Base-by-base conservation (phyloP, 2,888 invertebrate species). In the Microplitis deprimator region DNA sequence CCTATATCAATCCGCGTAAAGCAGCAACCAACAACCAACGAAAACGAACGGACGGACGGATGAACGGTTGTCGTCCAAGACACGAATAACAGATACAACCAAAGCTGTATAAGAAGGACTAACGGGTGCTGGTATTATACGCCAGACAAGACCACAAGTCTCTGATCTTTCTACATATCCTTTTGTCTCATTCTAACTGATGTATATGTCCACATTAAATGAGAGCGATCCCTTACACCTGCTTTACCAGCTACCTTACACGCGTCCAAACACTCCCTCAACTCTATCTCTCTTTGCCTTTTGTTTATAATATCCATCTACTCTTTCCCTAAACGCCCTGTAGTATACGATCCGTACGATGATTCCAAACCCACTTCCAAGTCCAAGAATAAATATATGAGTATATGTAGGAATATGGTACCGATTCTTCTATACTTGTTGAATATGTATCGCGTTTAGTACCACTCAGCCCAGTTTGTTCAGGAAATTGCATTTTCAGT, bases 211-310 rank as follows among this genome's bases (percentile, higher is more conserved):
- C 13, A 50, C 13, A 50, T 50, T 50, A 50, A 50, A 50, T 79
- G 75, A 80, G 79, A 80, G 81, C 83, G 84, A 82, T 81, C 79
- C 81, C 78, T 86, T 85, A 86, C 85, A 86, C 86, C 87, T 85
- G 87, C 86, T 85, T 85, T 81, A 79, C 81, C 79, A 82, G 76
- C 77, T 78, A 79, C 75, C 77, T 77, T 81, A 79, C 77, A 78
- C 73, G 65, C 74, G 65, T 79, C 68, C 72, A 70, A 74, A 69
- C 75, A 72, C 68, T 64, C 73, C 50, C 76, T 74, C 68, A 20
- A 68, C 39, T 68, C 64, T 75, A 67, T 65, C 13, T 50, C 13
- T 50, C 50, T 50, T 13, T 10, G 10, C 13, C 50, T 50, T 50
- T 50, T 50, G 13, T 50, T 50, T 50, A 50, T 50, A 50, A 50